Base-by-base conservation (phyloP, 2,113 vertebrate species). In the Alces alces region DNA sequence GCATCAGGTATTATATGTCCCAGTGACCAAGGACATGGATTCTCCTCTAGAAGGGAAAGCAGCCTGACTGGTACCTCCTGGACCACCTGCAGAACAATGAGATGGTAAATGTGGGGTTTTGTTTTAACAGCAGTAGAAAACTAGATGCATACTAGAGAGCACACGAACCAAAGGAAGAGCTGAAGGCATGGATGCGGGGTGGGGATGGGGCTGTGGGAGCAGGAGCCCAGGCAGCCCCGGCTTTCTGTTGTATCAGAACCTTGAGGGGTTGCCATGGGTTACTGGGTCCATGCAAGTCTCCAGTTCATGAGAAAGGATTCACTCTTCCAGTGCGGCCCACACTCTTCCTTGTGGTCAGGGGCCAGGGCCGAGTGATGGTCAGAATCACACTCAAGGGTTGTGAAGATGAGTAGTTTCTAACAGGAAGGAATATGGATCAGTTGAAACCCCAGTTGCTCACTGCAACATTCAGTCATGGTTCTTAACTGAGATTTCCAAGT, bases 401-500 rank as follows among this genome's bases (percentile, higher is more conserved):
- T 27, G 58, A 30, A 57, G 25, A 86, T 25, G 5, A 86, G 39
- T 5, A 15, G 30, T 57, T 76, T 13, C 39, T 60, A 83, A 61
- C 82, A 54, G 30, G 33, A 82, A 39, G 54, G 14, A 28, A 33
- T 55, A 30, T 36, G n/a, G 57, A 64, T 66, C 28, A 55, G 66
- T 30, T 43, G 54, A 91, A 55, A 92, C 3, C 45, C 27, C n/a
- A 76, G n/a, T 30, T 76, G 28, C 54, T 86, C 50, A 36, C 16
- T 70, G 28, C 36, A 50, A 19, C 33, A 23, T 73, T 88, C 58
- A 50, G 7, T 50, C 58, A 36, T n/a, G 39, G n/a, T 52, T 89
- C 91, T 93, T 73, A 52, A 61, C 6, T 84, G 91, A 55, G 70
- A 93, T 64, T 78, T 85, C 55, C 57, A 50, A 61, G n/a, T 23